phyloP scores from a whole-genome alignment of 1,140 invertebrate species.

The Hylaeus anthracinus region DNA sequence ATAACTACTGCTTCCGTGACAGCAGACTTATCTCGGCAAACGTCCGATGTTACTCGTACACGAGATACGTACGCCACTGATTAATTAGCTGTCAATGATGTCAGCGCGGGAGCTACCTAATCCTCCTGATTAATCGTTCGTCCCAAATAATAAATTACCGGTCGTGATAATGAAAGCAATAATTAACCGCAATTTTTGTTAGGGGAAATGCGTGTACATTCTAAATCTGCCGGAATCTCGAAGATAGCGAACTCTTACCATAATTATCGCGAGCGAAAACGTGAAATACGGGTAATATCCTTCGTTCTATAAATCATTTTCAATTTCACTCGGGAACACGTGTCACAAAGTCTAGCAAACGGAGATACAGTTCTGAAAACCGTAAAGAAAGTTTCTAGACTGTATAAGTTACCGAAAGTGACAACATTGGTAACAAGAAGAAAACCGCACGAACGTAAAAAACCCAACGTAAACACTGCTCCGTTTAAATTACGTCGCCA shows the following conservation, averaged over 20 bases:
- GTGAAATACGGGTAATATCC: neutral
- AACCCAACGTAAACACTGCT: neutral
- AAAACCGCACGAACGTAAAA: neutral
- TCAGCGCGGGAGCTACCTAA: conserved; percentile 12
- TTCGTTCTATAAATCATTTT: no score
- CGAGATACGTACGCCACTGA: conserved; percentile 6
- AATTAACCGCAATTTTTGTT: neutral
- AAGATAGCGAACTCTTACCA: no score
- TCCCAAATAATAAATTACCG: conserved; percentile 34
- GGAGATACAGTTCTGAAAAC: neutral
- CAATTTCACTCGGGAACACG: no score
- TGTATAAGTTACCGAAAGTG: neutral
- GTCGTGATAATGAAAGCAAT: neutral
- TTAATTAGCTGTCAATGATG: conserved; percentile 38
- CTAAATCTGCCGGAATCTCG: neutral
- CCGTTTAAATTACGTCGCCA: no score
- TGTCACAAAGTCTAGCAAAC: no score
- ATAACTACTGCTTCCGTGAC: neutral
- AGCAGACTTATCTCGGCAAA: neutral
- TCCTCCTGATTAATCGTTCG: conserved; percentile 22
- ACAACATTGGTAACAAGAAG: neutral
- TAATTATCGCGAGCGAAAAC: conserved; percentile 1
- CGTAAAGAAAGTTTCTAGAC: neutral
- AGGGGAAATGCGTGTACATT: neutral
- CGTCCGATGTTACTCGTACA: neutral